A percentile compares a stretch with the other conserved stretches of the same genome.
phyloP scores from a whole-genome alignment of 2,113 vertebrate genomes.

The Micronycteris hirsuta region DNA sequence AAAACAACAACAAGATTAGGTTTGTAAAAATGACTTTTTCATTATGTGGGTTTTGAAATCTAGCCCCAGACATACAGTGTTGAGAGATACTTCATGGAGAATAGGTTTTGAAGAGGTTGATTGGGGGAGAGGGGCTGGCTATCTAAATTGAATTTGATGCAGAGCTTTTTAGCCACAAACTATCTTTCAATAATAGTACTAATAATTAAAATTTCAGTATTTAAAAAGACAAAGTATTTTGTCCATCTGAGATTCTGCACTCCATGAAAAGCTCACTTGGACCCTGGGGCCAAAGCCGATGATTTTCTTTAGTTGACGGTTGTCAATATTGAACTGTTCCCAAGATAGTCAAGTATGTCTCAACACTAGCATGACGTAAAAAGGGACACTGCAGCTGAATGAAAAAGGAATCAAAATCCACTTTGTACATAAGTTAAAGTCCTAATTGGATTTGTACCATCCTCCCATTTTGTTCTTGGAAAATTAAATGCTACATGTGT shows the following conservation, averaged over 20 bases:
- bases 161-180: constrained; percentile 66
- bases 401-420: constrained; percentile 79
- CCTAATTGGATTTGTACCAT: constrained; percentile 89
- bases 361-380: constrained; percentile 83
- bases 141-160: constrained; percentile 46
- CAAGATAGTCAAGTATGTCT: constrained; percentile 80
- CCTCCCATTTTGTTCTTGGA: constrained; percentile 88
- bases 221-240: constrained; percentile 69
- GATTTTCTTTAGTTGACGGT: constrained; percentile 48
- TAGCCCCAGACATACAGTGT: constrained; percentile 96
- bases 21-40: constrained; percentile 82
- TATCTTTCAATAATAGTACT: constrained; percentile 58
- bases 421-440: constrained; percentile 91
- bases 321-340: constrained; percentile 68
- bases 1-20: constrained; percentile 78
- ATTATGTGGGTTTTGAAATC: constrained; percentile 97
- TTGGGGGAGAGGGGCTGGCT: constrained; percentile 37
- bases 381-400: constrained; percentile 91
- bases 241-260: constrained; percentile 68
- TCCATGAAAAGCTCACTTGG: constrained; percentile 60
- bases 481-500: constrained; percentile 90
- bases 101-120: constrained; percentile 46
- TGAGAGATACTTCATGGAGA: constrained; percentile 87
- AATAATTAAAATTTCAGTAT: constrained; percentile 66
- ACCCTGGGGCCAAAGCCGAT: constrained; percentile 47